phyloP scores from a whole-genome alignment of 2,113 vertebrate genomes.

The Oreocharis arfaki region DNA sequence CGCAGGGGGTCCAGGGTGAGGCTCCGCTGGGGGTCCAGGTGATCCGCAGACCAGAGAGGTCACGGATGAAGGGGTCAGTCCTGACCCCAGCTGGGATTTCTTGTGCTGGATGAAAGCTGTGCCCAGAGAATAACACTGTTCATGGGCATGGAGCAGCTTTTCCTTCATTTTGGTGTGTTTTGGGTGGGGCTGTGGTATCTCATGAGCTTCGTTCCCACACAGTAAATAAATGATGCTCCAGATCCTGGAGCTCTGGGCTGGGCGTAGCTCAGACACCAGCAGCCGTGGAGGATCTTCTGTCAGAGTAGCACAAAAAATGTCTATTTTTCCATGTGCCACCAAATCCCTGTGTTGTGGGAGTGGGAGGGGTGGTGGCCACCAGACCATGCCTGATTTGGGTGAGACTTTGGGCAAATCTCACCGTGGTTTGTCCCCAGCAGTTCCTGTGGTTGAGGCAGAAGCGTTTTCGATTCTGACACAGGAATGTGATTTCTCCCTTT shows the following conservation, averaged over 20 bases:
- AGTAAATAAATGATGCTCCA: not conserved
- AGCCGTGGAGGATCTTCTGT: not conserved
- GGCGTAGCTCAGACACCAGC: fast-evolving
- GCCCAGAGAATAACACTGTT: fast-evolving
- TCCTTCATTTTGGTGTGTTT: fast-evolving
- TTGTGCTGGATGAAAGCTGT: not conserved
- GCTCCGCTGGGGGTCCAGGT: not conserved
- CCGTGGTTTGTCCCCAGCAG: not conserved
- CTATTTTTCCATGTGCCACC: not conserved
- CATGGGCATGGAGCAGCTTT: not conserved
- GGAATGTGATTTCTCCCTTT: not conserved
- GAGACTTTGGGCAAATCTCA: not conserved
- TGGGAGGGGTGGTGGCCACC: not conserved
- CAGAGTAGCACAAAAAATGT: fast-evolving
- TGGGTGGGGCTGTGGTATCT: not conserved
- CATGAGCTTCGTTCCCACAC: fast-evolving
- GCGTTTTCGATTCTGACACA: fast-evolving
- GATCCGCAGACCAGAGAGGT: not conserved
- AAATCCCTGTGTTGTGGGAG: fast-evolving
- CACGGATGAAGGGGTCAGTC: fast-evolving
- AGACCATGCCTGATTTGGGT: not conserved
- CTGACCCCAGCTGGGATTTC: not conserved
- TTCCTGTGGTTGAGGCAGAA: not conserved
- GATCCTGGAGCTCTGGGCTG: not conserved
- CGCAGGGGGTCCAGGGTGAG: not conserved